phyloP scores from a whole-genome alignment of 2,113 vertebrate species.

The Rutilus rutilus region DNA sequence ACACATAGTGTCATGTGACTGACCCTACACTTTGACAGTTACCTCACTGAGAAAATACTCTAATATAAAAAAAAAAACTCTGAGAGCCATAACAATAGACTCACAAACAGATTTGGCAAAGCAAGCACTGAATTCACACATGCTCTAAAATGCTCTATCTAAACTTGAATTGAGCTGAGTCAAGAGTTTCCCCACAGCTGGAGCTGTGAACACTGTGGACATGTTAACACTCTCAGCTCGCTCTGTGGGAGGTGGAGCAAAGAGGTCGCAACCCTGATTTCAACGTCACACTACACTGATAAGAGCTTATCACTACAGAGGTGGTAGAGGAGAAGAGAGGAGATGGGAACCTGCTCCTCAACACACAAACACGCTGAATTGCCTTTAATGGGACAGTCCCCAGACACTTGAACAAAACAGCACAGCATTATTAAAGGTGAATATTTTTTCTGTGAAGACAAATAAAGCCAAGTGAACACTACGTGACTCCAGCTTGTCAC shows the following conservation, averaged over 20 bases:
- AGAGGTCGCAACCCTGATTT: conserved; percentile 26
- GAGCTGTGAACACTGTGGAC: background rate
- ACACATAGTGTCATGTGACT: too few species aligned
- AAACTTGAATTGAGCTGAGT: background rate
- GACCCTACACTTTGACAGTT: too few species aligned
- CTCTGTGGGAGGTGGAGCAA: background rate
- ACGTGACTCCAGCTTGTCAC: background rate
- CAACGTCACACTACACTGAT: conserved; percentile 12
- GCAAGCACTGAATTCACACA: background rate
- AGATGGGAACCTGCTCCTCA: conserved; percentile 22
- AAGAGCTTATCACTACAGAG: conserved; percentile 36
- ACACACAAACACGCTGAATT: background rate
- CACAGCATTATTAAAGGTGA: background rate
- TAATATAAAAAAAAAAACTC: too few species aligned
- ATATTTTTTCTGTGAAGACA: background rate
- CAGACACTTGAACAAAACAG: background rate
- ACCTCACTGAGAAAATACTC: too few species aligned
- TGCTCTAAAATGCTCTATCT: background rate
- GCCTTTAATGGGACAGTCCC: background rate
- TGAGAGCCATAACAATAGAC: too few species aligned
- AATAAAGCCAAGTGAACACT: background rate
- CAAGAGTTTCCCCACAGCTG: conserved; percentile 8
- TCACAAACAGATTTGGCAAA: too few species aligned
- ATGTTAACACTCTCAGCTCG: conserved; percentile 9
- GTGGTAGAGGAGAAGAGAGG: conserved; percentile 10